phyloP scores from a whole-genome alignment of 2,113 vertebrate species.

The Thermophis baileyi region DNA sequence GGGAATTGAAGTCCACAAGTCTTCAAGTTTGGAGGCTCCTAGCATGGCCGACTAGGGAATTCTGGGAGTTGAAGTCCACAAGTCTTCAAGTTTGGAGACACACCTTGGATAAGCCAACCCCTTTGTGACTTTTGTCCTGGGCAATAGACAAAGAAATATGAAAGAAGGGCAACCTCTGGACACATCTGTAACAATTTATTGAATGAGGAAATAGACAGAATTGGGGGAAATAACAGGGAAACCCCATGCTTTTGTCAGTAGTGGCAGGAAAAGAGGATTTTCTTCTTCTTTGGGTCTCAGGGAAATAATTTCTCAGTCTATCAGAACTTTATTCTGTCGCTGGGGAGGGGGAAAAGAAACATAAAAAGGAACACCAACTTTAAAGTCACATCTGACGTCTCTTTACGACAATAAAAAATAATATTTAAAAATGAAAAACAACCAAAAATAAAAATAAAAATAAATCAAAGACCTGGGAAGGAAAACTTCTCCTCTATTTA shows the following conservation, averaged over 20 bases:
- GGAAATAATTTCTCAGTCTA: constrained; percentile 45
- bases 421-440: constrained; percentile 48
- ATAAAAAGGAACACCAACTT: constrained; percentile 56
- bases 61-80: no score
- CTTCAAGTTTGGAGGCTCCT: no score
- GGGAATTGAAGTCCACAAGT: no score
- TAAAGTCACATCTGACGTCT: constrained; percentile 65
- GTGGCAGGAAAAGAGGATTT: not conserved
- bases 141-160: not conserved
- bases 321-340: constrained; percentile 57
- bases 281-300: not conserved
- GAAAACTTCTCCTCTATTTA: constrained; percentile 43
- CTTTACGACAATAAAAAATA: constrained; percentile 69
- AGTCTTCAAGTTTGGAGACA: no score
- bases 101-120: not conserved
- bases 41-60: no score
- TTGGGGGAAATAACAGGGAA: constrained; percentile 56
- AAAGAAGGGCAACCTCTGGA: not conserved
- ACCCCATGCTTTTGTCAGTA: constrained; percentile 62
- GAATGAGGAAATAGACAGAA: constrained; percentile 71
- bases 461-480: constrained; percentile 58
- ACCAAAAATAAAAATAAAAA: not conserved
- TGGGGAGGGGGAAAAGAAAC: constrained; percentile 32
- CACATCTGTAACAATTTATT: constrained; percentile 74
- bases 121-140: not conserved